These are phyloP conservation scores for Drosophila mojavensis DNA, from an alignment of 1,140 invertebrate species.

Conservation along the genomic window DNA sequence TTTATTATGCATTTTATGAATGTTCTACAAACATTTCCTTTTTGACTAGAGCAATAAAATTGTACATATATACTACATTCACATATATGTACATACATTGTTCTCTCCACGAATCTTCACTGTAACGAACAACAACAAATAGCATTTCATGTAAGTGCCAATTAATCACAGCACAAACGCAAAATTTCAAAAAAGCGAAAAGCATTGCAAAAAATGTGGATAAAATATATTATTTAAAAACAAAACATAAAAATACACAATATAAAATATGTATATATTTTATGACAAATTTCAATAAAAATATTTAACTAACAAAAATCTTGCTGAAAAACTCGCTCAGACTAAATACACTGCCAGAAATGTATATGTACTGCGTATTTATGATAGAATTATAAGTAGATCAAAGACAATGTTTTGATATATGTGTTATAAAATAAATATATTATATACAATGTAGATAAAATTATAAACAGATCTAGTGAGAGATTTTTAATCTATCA, in stretches of 20 bases:
- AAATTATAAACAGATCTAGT: too few species aligned
- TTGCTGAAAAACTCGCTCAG: too few species aligned
- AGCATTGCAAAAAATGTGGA: slow-evolving; percentile 3
- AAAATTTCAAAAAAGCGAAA: slow-evolving; percentile 39
- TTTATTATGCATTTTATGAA: not conserved
- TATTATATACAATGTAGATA: not conserved
- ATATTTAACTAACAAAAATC: slow-evolving; percentile 25
- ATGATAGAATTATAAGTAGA: too few species aligned
- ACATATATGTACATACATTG: not conserved
- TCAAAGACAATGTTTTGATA: not conserved
- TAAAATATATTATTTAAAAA: too few species aligned
- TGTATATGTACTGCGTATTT: not conserved
- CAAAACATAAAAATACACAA: slow-evolving; percentile 16
- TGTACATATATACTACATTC: too few species aligned
- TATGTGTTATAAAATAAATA: not conserved
- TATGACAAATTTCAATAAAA: not conserved
- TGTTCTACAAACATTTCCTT: too few species aligned
- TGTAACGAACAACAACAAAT: not conserved
- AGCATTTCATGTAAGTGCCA: slow-evolving; percentile 40
- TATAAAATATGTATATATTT: slow-evolving; percentile 1
- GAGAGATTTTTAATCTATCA: too few species aligned
- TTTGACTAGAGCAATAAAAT: too few species aligned
- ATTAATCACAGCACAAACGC: slow-evolving; percentile 55
- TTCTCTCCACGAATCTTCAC: not conserved
- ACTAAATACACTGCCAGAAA: not conserved